phyloP scores from a whole-genome alignment of 2,888 invertebrate species.

The Camponotus fellah region DNA sequence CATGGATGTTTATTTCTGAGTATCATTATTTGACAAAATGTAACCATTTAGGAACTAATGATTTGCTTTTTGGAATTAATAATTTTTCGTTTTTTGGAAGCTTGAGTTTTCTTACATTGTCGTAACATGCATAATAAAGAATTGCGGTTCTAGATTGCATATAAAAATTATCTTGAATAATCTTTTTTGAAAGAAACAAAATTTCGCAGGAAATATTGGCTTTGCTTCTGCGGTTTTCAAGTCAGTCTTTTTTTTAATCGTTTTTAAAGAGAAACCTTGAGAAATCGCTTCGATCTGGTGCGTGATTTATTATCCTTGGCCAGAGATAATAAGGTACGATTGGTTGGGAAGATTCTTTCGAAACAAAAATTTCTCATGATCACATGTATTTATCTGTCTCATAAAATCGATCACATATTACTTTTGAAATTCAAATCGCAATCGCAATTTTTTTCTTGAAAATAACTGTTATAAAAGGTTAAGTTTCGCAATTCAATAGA shows the following conservation, averaged over 20 bases:
- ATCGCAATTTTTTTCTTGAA: neutral
- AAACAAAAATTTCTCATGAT: slow-evolving; percentile 65
- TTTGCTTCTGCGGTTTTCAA: slow-evolving; percentile 73
- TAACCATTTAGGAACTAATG: slow-evolving; percentile 13
- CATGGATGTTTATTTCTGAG: neutral
- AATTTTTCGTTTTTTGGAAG: neutral
- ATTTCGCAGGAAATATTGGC: slow-evolving; percentile 72
- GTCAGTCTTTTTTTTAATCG: slow-evolving; percentile 68
- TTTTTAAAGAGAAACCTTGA: slow-evolving; percentile 71
- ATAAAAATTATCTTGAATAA: slow-evolving; percentile 56
- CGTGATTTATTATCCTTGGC: slow-evolving; percentile 77
- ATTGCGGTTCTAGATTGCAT: slow-evolving; percentile 2
- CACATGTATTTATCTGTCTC: slow-evolving; percentile 58
- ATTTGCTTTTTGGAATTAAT: neutral
- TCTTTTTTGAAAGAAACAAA: slow-evolving; percentile 64
- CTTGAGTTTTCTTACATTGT: neutral
- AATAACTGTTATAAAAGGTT: neutral
- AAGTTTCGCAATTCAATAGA: neutral
- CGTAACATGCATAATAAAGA: neutral
- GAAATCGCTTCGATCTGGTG: slow-evolving; percentile 61
- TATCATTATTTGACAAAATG: slow-evolving; percentile 21
- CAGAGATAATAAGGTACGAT: slow-evolving; percentile 74
- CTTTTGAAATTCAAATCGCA: slow-evolving; percentile 33
- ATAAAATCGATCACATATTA: slow-evolving; percentile 57
- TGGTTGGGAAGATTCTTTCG: slow-evolving; percentile 71